Base-by-base conservation (phyloP, 2,113 vertebrate species). In the Diglossa brunneiventris region DNA sequence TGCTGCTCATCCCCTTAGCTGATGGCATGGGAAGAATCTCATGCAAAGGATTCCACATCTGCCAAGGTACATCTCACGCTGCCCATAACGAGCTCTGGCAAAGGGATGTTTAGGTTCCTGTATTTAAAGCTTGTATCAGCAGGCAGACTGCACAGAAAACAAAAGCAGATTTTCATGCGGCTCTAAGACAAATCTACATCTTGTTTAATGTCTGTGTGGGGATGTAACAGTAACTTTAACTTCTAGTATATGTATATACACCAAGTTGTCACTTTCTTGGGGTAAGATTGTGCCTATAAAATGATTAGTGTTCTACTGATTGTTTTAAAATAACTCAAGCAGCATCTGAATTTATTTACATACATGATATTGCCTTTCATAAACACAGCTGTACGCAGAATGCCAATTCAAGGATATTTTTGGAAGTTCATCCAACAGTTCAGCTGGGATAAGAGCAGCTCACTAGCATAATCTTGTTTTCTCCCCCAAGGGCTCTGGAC, bases 321-420 rank as follows among this genome's bases (percentile, higher is more conserved):
- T 98, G 98, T 98, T 98, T 98, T 98, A 98, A 98, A 98, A 98
- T 98, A 98, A 98, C 97, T 98, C 97, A 59, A 97, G 97, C 97
- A 73, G 96, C 98, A 98, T 98, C 97, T 97, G 98, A 98, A 98
- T 98, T 98, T 98, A 98, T 98, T 98, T 98, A 98, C 98, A 98
- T 98, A 98, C 98, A 98, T 98, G 98, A 97, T 97, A 97, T 50
- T 97, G 97, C 96, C 97, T 98, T 98, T 97, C 96, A 98, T 98
- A 98, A 98, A 98, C 98, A 98, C 98, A 98, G 98, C 98, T 98
- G 98, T 97, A 98, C 2, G 85, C 96, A 97, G 97, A 97, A 97
- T 97, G 97, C 97, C 97, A 98, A 98, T 98, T 96, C 97, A 96
- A 95, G 26, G 94, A 94, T 97, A 98, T 98, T 98, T 98, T 98